phyloP scores from a whole-genome alignment of 1,140 invertebrate genomes.

The Acromyrmex charruanus region DNA sequence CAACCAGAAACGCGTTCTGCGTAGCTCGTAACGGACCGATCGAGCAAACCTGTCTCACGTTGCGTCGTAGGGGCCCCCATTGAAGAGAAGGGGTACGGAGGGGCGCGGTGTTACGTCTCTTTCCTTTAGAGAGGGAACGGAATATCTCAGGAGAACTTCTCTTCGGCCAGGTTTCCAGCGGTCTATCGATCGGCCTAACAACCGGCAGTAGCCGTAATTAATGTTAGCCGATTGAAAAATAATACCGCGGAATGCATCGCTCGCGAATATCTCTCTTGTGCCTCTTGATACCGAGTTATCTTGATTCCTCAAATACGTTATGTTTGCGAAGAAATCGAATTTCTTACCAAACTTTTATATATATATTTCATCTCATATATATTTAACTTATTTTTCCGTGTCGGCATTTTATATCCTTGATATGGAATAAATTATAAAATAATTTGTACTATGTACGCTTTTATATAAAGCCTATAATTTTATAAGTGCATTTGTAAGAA shows the following conservation, averaged over 20 bases:
- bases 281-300: neutral
- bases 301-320: neutral
- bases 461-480: neutral
- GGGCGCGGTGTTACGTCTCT: constrained; percentile 24
- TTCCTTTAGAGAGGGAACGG: constrained; percentile 48
- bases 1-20: constrained; percentile 61
- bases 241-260: constrained; percentile 24
- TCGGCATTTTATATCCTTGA: neutral
- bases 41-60: constrained; percentile 58
- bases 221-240: constrained; percentile 51
- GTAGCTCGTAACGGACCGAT: constrained; percentile 66
- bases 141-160: constrained; percentile 57
- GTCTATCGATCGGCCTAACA: constrained; percentile 53
- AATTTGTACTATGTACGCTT: neutral
- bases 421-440: neutral
- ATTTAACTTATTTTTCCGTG: neutral
- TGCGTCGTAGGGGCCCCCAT: constrained; percentile 30
- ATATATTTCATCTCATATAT: neutral
- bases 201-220: constrained; percentile 41
- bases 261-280: neutral
- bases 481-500: too few species aligned
- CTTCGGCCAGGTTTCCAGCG: constrained; percentile 42
- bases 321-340: neutral
- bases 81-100: constrained; percentile 44
- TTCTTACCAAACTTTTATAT: neutral